These are phyloP conservation scores for Psammodynastes pulverulentus DNA, from an alignment of 2,113 vertebrate species.

Conservation along the genomic window DNA sequence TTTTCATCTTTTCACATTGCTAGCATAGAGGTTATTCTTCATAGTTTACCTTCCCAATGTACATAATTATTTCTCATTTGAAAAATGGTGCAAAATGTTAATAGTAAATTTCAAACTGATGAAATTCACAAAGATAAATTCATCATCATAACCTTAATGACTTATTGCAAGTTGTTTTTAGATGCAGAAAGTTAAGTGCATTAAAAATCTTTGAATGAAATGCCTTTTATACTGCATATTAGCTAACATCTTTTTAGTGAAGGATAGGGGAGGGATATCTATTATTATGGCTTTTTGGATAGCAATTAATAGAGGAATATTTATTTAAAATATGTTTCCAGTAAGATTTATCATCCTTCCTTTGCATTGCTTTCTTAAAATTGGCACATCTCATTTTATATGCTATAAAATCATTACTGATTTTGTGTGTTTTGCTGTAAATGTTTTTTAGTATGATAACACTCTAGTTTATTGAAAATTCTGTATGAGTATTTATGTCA, in stretches of 20 bases:
- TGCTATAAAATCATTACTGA: background rate
- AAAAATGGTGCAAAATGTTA: background rate
- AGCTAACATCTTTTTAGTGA: background rate
- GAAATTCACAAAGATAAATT: background rate
- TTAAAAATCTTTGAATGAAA: background rate
- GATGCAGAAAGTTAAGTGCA: background rate
- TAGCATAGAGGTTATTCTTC: slow-evolving; percentile 21
- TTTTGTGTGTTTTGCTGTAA: background rate
- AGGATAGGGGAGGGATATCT: background rate
- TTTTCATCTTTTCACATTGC: background rate
- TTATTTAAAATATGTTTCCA: background rate
- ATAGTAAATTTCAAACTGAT: background rate
- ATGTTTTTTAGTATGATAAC: background rate
- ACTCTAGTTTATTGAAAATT: background rate
- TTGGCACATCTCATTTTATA: background rate
- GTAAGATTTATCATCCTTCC: background rate
- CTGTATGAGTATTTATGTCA: slow-evolving; percentile 12
- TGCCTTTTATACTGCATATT: background rate
- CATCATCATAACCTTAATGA: background rate
- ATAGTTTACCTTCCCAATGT: slow-evolving; percentile 18
- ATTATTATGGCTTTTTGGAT: background rate
- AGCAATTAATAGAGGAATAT: background rate
- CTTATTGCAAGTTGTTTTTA: background rate
- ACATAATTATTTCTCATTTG: slow-evolving; percentile 24
- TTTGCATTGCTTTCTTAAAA: background rate